Conservation (phyloP, 2,113 vertebrate genomes). For the Porphyrio hochstetteri region DNA sequence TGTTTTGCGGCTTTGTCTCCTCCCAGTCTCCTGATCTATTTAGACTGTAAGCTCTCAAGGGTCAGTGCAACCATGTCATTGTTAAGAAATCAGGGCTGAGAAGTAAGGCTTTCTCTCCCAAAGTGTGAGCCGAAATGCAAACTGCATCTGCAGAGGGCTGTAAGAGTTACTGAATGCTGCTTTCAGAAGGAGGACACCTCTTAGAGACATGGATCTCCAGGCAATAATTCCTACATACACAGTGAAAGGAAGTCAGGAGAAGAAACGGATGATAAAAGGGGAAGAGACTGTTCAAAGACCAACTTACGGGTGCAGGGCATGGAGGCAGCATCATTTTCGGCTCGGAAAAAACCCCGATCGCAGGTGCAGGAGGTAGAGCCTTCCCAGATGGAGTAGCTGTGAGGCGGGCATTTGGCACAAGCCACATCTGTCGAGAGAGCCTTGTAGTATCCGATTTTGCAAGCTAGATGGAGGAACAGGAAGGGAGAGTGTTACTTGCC, state of each 20-base stretch:
- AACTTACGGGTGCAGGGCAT: conserved; percentile 96
- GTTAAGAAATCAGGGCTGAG: not conserved
- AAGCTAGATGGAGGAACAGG: conserved; percentile 78
- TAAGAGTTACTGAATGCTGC: not conserved
- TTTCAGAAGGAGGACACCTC: not conserved
- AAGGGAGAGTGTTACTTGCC: conserved; percentile 31
- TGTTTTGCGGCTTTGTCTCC: not conserved
- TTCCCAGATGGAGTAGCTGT: conserved; percentile 94
- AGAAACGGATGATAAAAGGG: not conserved
- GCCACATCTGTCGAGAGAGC: conserved; percentile 87
- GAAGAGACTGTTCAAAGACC: not conserved
- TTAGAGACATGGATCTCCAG: not conserved
- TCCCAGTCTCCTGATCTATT: not conserved
- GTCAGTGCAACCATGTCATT: not conserved
- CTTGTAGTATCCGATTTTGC: conserved; percentile 96
- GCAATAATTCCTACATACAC: not conserved
- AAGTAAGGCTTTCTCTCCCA: not conserved
- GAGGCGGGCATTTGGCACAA: conserved; percentile 93
- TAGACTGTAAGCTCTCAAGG: not conserved
- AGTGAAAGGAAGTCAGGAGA: not conserved
- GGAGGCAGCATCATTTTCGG: conserved; percentile 90
- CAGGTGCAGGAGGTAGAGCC: conserved; percentile 93
- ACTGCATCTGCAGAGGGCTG: not conserved
- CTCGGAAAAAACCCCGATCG: conserved; percentile 92
- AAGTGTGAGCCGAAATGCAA: not conserved